Base-by-base conservation (phyloP, 2,797 vertebrate genomes). In the Onychomys leucogaster region DNA sequence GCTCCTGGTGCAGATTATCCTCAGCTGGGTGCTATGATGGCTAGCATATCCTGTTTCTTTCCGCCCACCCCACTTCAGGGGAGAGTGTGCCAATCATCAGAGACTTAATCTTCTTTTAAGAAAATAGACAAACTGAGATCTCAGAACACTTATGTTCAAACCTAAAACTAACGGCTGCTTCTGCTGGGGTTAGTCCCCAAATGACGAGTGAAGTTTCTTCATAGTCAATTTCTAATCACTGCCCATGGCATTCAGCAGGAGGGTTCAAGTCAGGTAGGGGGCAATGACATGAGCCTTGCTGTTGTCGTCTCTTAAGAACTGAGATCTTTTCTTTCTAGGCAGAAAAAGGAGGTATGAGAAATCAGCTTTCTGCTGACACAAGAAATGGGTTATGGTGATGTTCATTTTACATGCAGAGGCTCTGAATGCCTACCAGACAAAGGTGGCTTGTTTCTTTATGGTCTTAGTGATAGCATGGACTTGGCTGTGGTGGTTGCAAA, bases 401-500 rank as follows among this genome's bases (percentile, higher is more conserved):
- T 92, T 96, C 92, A 61, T 95, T 97, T 96, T 92, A 82, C 27
- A 57, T 52, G 84, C n/a, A 89, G 94, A 94, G 93, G 55, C 59
- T 84, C 83, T 95, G 69, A 95, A 67, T 49, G 27, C 49, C 92
- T 90, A 96, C 97, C 89, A 97, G 77, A 94, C 37, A 97, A 96
- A 97, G 96, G 96, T 65, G n/a, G 52, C 65, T 98, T 97, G 78
- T 96, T 97, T 46, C 0, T 77, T 82, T 4, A 0, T 71, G 95
- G 73, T 95, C 59, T 75, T 85, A 95, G 63, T 77, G 96, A 97
- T 92, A 92, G 73, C 16, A 0, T 29, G 67, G 96, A 93, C 85
- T 73, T 97, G 96, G 95, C 85, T 97, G 92, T 89, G 73, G 63
- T 88, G 63, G 95, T 89, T 97, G 94, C 78, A 95, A 93, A 97